Conservation (phyloP, 2,888 invertebrate genomes). For the Cartodere bifasciata region DNA sequence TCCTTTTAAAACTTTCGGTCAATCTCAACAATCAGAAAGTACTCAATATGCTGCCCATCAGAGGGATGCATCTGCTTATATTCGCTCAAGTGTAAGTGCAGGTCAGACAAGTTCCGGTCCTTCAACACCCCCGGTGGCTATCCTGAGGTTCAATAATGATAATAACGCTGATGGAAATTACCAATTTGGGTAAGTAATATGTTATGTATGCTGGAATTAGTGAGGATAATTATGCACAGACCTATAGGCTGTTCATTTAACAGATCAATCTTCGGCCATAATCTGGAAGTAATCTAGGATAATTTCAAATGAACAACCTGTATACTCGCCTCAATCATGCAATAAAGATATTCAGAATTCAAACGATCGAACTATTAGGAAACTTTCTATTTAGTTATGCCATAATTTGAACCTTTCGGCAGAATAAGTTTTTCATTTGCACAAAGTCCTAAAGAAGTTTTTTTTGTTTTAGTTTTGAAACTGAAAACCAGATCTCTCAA, state of each 20-base stretch:
- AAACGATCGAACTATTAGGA: too few relatives aligned
- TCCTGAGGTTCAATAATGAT: constrained; percentile 40
- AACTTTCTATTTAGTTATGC: too few relatives aligned
- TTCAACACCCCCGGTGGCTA: constrained; percentile 40
- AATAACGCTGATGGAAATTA: constrained; percentile 45
- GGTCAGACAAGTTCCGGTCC: constrained; percentile 23
- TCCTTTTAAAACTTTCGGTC: constrained; percentile 10
- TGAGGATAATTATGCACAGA: background rate
- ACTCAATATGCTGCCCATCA: constrained; percentile 4
- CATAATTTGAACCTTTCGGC: too few relatives aligned
- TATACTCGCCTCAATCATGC: too few relatives aligned
- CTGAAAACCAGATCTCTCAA: constrained; percentile 34
- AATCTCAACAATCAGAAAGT: constrained; percentile 7
- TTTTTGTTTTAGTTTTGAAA: constrained; percentile 62
- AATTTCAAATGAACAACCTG: too few relatives aligned
- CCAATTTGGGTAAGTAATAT: constrained; percentile 40
- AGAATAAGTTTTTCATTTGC: too few relatives aligned
- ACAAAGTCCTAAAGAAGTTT: too few relatives aligned
- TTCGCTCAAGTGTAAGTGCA: too few relatives aligned
- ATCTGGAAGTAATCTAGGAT: too few relatives aligned
- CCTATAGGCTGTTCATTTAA: too few relatives aligned
- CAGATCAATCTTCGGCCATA: too few relatives aligned
- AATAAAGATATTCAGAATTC: too few relatives aligned
- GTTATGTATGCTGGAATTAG: background rate
- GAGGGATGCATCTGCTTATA: constrained; percentile 3